Conservation (phyloP, 2,888 invertebrate genomes). For the Limnephilus marmoratus region DNA sequence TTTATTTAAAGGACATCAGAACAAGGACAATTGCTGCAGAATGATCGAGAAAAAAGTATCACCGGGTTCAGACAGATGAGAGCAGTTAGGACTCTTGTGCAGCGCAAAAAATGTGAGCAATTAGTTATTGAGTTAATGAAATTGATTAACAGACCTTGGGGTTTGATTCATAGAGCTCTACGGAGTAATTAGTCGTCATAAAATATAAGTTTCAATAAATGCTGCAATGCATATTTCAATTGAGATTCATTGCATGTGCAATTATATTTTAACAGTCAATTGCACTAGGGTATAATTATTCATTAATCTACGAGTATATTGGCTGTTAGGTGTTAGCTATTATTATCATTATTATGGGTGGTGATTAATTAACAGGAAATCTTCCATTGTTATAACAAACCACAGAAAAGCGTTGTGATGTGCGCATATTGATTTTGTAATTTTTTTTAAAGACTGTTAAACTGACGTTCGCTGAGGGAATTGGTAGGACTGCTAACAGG, state of each 20-base stretch:
- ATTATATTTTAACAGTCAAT: neutral
- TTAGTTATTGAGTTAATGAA: neutral
- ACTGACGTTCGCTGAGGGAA: too few relatives aligned
- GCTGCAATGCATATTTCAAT: neutral
- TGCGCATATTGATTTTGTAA: too few relatives aligned
- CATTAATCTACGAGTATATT: neutral
- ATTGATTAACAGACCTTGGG: neutral
- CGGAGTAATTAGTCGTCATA: neutral
- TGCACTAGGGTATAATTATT: neutral
- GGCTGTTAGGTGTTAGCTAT: neutral
- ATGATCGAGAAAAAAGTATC: too few relatives aligned
- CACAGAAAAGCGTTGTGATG: neutral
- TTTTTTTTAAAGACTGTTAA: too few relatives aligned
- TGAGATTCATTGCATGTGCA: neutral
- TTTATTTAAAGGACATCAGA: too few relatives aligned
- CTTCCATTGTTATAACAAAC: neutral
- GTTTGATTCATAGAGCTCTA: neutral
- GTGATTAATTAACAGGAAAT: neutral
- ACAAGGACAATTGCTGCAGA: too few relatives aligned
- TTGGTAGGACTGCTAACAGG: too few relatives aligned
- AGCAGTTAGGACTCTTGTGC: too few relatives aligned
- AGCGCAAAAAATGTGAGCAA: neutral
- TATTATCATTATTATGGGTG: neutral
- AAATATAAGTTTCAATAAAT: neutral
- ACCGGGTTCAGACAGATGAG: too few relatives aligned